These are phyloP conservation scores for Oligia strigilis DNA, from an alignment of 2,888 invertebrate genomes.

Conservation along the genomic window DNA sequence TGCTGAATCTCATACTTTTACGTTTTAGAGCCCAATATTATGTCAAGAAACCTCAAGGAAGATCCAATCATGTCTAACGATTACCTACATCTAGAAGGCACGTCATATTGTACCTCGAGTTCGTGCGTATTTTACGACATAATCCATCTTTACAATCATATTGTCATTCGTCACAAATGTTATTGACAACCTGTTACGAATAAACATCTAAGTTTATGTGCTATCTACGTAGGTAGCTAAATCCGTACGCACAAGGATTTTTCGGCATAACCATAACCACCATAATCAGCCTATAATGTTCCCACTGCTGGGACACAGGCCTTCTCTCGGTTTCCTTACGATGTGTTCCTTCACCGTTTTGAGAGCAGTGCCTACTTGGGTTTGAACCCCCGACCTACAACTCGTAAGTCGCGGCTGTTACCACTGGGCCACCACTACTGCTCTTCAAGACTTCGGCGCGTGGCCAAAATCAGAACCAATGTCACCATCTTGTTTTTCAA, in stretches of 20 bases:
- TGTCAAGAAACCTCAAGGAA: conserved; percentile 7
- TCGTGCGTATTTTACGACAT: conserved; percentile 36
- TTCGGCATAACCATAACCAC: background rate
- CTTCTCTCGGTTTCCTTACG: background rate
- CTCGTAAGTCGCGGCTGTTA: no score
- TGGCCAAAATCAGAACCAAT: background rate
- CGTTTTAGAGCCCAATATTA: conserved; percentile 2
- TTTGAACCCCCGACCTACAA: background rate
- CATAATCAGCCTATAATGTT: background rate
- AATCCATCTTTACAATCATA: conserved; percentile 40
- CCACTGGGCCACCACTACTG: background rate
- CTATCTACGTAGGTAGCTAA: background rate
- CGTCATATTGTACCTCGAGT: conserved; percentile 27
- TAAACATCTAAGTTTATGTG: conserved; percentile 36
- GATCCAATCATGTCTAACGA: conserved; percentile 30
- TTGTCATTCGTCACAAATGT: conserved; percentile 55
- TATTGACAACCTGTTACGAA: conserved; percentile 49
- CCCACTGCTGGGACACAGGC: background rate
- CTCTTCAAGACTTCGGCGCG: background rate
- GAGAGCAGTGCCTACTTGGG: background rate
- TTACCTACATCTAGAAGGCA: conserved; percentile 18
- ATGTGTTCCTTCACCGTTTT: background rate
- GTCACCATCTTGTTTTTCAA: background rate
- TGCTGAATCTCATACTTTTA: background rate
- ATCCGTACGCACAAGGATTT: background rate